phyloP scores from a whole-genome alignment of 2,113 vertebrate genomes.

The Oreocharis arfaki region DNA sequence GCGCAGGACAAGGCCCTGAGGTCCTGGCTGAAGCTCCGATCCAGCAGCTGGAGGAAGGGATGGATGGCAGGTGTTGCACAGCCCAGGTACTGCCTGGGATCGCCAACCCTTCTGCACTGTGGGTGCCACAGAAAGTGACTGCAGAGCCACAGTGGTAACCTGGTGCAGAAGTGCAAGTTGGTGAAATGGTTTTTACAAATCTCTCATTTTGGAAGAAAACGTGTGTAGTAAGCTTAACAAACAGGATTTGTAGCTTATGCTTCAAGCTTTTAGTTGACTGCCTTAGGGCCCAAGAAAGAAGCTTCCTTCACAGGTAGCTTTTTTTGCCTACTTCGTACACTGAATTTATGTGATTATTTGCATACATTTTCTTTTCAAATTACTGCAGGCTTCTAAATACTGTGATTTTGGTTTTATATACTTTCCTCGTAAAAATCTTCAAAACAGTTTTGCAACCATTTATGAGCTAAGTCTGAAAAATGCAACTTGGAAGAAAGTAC shows the following conservation, averaged over 20 bases:
- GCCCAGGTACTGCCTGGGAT: neutral
- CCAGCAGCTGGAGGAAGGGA: neutral
- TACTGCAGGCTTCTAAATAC: neutral
- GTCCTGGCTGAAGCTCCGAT: neutral
- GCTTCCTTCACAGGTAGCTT: neutral
- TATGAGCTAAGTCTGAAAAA: neutral
- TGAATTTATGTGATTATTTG: neutral
- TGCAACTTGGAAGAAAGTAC: neutral
- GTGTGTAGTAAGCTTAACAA: neutral
- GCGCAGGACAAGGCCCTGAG: rapidly evolving
- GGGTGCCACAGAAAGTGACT: rapidly evolving
- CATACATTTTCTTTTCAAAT: neutral
- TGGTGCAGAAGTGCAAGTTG: neutral
- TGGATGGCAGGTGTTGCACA: rapidly evolving
- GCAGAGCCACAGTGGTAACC: rapidly evolving
- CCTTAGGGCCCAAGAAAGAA: neutral
- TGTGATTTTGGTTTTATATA: neutral
- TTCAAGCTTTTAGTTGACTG: neutral
- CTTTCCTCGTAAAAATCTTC: neutral
- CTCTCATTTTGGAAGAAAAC: neutral
- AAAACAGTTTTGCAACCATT: neutral
- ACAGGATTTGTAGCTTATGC: neutral
- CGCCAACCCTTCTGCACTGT: neutral
- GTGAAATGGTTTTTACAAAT: neutral
- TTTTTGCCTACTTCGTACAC: neutral